These are phyloP conservation scores for Agelastica alni DNA, from an alignment of 2,888 invertebrate genomes.

Conservation along the genomic window DNA sequence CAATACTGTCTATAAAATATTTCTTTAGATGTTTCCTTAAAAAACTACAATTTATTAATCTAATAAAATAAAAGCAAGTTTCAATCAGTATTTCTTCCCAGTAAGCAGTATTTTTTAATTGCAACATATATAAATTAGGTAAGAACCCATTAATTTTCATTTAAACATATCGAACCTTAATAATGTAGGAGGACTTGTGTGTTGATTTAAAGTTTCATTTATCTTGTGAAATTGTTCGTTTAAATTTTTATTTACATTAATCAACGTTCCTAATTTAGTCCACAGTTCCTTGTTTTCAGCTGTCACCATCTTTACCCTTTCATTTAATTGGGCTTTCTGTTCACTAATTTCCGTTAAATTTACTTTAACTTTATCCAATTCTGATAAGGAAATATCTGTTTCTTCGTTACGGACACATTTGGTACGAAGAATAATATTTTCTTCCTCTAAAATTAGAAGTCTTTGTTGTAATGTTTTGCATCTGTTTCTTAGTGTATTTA, in stretches of 20 bases:
- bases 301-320: slow-evolving; percentile 80
- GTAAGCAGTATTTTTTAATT: no score
- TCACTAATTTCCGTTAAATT: slow-evolving; percentile 68
- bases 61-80: no score
- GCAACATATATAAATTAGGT: no score
- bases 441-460: slow-evolving; percentile 72
- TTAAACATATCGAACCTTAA: slow-evolving; percentile 27
- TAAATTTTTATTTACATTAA: slow-evolving; percentile 63
- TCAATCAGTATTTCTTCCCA: no score
- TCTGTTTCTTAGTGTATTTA: slow-evolving; percentile 81
- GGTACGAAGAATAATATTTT: slow-evolving; percentile 69
- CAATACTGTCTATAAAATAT: no score
- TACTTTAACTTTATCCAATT: slow-evolving; percentile 40
- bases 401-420: slow-evolving; percentile 47
- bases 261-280: slow-evolving; percentile 70
- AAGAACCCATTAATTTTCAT: no score
- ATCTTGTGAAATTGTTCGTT: slow-evolving; percentile 61
- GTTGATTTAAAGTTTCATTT: slow-evolving; percentile 59
- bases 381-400: slow-evolving; percentile 38
- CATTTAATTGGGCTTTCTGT: slow-evolving; percentile 76
- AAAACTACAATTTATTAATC: no score
- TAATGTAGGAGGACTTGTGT: slow-evolving; percentile 48
- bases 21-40: no score
- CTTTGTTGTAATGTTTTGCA: slow-evolving; percentile 76
- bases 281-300: slow-evolving; percentile 81